Evolutionary conservation across 2,113 vertebrate species (phyloP).

Genomic region (Gallinago undulata): DNA sequence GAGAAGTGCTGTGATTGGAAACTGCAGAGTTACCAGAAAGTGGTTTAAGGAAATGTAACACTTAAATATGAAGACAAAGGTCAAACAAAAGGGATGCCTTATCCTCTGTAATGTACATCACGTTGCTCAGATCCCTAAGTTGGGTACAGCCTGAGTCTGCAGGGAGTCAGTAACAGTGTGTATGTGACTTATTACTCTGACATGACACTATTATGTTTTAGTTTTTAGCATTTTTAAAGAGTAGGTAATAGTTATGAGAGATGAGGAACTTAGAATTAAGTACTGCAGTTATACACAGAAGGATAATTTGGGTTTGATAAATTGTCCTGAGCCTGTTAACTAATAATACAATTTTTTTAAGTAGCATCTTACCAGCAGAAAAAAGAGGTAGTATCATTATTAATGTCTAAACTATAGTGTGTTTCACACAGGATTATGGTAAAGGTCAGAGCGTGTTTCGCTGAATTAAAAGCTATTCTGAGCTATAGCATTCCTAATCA

Average conservation of each 20-base stretch:
- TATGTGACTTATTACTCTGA: slow-evolving; percentile 90
- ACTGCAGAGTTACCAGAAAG: slow-evolving; percentile 46
- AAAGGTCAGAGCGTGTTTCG: slow-evolving; percentile 98
- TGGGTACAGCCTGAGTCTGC: slow-evolving; percentile 67
- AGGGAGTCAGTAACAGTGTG: slow-evolving; percentile 83
- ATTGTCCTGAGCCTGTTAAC: slow-evolving; percentile 92
- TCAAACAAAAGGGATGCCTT: slow-evolving; percentile 67
- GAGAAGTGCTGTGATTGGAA: not conserved
- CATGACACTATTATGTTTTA: slow-evolving; percentile 91
- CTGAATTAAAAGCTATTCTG: slow-evolving; percentile 99
- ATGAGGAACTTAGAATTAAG: slow-evolving; percentile 96
- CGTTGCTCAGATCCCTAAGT: slow-evolving; percentile 58
- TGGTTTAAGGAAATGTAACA: slow-evolving; percentile 70
- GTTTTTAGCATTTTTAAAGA: slow-evolving; percentile 96
- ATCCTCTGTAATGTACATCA: slow-evolving; percentile 59
- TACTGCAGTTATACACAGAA: slow-evolving; percentile 94
- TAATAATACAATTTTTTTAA: slow-evolving; percentile 99
- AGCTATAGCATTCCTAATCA: slow-evolving; percentile 99
- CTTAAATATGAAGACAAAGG: slow-evolving; percentile 76
- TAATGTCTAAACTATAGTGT: slow-evolving; percentile 97
- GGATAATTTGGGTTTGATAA: slow-evolving; percentile 99
- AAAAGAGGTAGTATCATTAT: slow-evolving; percentile 95
- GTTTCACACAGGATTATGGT: slow-evolving; percentile 97
- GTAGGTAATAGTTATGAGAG: slow-evolving; percentile 95
- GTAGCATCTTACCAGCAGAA: slow-evolving; percentile 87